Percentiles rank a stretch among this genome's conserved stretches.
Conservation (phyloP, 1,140 invertebrate species). For the Drosophila ficusphila region DNA sequence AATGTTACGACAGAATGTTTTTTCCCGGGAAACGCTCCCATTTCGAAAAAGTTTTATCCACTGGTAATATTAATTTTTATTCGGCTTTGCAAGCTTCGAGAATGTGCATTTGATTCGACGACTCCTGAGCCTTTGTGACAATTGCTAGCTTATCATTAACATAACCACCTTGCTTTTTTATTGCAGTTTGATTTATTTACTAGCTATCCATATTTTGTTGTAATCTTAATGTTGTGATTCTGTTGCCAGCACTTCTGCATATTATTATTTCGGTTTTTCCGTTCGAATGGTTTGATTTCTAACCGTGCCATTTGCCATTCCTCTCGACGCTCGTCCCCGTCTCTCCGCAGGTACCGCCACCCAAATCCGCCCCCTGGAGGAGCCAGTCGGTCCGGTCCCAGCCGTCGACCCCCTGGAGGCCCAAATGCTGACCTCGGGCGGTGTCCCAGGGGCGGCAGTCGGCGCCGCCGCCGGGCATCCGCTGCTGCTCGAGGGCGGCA, state of each 20-base stretch:
- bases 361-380: slow-evolving; percentile 67
- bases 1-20: not conserved
- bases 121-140: not conserved
- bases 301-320: slow-evolving; percentile 48
- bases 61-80: not conserved
- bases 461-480: slow-evolving; percentile 28
- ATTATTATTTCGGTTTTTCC: slow-evolving; percentile 29
- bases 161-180: slow-evolving; percentile 29
- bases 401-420: slow-evolving; percentile 52
- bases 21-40: not conserved
- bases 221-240: slow-evolving; percentile 51
- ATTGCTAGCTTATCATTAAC: not conserved
- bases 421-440: slow-evolving; percentile 31
- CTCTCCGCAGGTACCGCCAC: slow-evolving; percentile 69
- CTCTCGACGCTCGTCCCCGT: slow-evolving; percentile 42
- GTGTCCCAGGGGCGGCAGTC: slow-evolving; percentile 20
- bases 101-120: too few species aligned
- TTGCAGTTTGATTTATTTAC: slow-evolving; percentile 25
- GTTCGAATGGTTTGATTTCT: slow-evolving; percentile 40
- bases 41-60: not conserved
- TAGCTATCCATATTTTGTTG: slow-evolving; percentile 29
- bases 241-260: slow-evolving; percentile 43
- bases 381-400: slow-evolving; percentile 51
- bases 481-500: slow-evolving; percentile 26
- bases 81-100: too few species aligned